Evolutionary conservation across 2,888 invertebrate species (phyloP), one percentile per base, ranked within the genome.

Genomic region (Polia nebulosa): DNA sequence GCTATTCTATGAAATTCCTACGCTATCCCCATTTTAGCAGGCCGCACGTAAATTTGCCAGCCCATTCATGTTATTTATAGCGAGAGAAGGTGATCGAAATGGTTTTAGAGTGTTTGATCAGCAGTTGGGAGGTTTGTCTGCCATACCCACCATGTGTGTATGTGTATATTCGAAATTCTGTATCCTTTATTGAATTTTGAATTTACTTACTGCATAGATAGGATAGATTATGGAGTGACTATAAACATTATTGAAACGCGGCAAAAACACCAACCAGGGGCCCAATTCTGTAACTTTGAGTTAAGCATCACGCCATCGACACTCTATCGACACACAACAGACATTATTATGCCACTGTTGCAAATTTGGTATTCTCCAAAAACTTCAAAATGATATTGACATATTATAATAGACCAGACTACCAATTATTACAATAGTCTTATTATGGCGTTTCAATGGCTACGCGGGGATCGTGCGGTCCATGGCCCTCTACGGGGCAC

Each of bases 21-120:
- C 6, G 41, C 22, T 44, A 56, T 51, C 60, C 60, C 51, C 61
- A 55, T 77, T 69, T 69, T 51, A 68, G 45, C 36, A 44, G 44
- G 5, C 25, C 44, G 25, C 72, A 69, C 55, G 63, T 79, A 80
- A 76, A 69, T 75, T 66, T 71, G n/a, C 27, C 17, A 63, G 41
- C 36, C 68, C 68, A 64, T 78, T 80, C 51, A 52, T 29, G 72
- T 69, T 63, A 69, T 80, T 79, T 79, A 80, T 80, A 45, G 52
- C n/a, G 32, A 29, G 41, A 52, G 27, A 36, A 56, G 29, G 53
- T 65, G 39, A 72, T 76, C 51, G 65, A 69, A 76, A 65, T 62
- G 59, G 56, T 52, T 65, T 64, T 65, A 56, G 20, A 64, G 45
- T 61, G 55, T 51, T 72, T 71, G 67, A 71, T 62, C 64, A 58